Percentiles rank a stretch among this genome's conserved stretches.
These are phyloP conservation scores for Caenorhabditis wallacei DNA, from an alignment of 2,888 invertebrate genomes.

Conservation along the genomic window DNA sequence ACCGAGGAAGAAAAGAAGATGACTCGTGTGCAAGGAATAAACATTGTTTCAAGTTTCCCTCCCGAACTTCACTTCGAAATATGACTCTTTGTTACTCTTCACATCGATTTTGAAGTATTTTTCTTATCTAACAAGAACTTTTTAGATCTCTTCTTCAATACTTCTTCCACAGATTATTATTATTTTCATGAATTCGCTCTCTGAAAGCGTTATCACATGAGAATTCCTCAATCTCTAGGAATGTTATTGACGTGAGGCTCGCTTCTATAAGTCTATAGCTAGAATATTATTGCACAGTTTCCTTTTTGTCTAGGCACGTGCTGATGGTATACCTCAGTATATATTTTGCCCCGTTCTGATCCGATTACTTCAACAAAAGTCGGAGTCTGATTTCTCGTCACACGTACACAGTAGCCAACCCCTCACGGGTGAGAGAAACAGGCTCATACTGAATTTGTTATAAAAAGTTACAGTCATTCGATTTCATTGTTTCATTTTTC, in stretches of 20 bases:
- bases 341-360: conserved; percentile 48
- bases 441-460: conserved; percentile 5
- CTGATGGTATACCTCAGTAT: conserved; percentile 5
- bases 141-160: background rate
- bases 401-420: conserved; percentile 40
- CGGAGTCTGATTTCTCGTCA: conserved; percentile 35
- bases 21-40: conserved; percentile 15
- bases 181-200: background rate
- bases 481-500: background rate
- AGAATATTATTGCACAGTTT: conserved; percentile 23
- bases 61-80: conserved; percentile 31
- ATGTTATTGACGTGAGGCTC: conserved; percentile 11
- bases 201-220: conserved; percentile 10
- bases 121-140: background rate
- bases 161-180: conserved; percentile 22
- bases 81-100: conserved; percentile 34
- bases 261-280: background rate
- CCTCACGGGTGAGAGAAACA: conserved; percentile 3
- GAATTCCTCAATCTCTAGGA: conserved; percentile 4
- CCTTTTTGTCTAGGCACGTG: conserved; percentile 18
- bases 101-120: background rate
- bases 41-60: conserved; percentile 34
- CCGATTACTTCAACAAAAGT: conserved; percentile 60
- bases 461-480: too few relatives aligned
- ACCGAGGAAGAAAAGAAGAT: background rate